Conservation (phyloP, 2,888 invertebrate species). For the Ceratothoa steindachneri region DNA sequence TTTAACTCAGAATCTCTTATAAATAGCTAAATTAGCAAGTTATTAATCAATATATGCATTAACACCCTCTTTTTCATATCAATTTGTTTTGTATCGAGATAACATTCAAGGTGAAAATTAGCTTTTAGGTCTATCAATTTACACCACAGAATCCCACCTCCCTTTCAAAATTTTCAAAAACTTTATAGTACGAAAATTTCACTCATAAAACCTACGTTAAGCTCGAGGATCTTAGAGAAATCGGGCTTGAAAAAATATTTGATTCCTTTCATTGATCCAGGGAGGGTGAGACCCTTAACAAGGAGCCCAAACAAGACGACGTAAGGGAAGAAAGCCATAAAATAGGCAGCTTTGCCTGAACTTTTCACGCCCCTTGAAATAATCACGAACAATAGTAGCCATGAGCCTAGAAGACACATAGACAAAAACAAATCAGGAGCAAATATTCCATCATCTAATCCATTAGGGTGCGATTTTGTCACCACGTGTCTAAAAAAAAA, state of each 20-base stretch:
- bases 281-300: slow-evolving; percentile 62
- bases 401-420: slow-evolving; percentile 64
- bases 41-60: no score
- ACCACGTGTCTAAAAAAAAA: slow-evolving; percentile 2
- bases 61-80: no score
- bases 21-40: no score
- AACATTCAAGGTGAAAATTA: no score
- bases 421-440: slow-evolving; percentile 66
- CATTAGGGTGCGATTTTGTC: neutral
- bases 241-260: slow-evolving; percentile 73
- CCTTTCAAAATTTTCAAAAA: no score
- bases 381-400: slow-evolving; percentile 66
- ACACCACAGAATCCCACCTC: no score
- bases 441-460: slow-evolving; percentile 52
- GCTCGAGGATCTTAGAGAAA: slow-evolving; percentile 68
- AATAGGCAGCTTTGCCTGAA: slow-evolving; percentile 77
- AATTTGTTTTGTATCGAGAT: no score
- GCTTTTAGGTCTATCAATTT: no score
- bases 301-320: slow-evolving; percentile 70
- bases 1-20: no score
- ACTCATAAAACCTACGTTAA: slow-evolving; percentile 62
- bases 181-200: no score
- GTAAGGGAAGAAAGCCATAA: slow-evolving; percentile 76
- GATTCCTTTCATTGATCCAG: slow-evolving; percentile 70
- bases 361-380: slow-evolving; percentile 70